A percentile compares a stretch with the other conserved stretches of the same genome.
Evolutionary conservation across 1,140 invertebrate species (phyloP).

Genomic region (Penaeus vannamei): DNA sequence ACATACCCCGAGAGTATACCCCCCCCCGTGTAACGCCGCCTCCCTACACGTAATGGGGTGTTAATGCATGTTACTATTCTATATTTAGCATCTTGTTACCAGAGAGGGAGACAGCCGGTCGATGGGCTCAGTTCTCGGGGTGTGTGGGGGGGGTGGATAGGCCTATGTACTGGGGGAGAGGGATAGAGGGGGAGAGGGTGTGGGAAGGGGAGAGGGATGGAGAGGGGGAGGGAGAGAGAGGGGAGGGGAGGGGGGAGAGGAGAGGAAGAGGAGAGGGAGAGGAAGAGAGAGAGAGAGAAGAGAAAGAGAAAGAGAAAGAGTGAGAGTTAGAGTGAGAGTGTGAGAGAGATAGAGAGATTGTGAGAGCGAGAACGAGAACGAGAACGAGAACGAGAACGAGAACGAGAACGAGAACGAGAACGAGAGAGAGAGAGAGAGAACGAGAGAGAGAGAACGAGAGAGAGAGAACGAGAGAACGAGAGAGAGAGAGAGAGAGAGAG

Average conservation of each 20-base stretch:
- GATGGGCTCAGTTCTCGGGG: no score
- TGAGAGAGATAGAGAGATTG: not conserved
- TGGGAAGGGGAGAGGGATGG: not conserved
- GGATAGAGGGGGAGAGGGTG: not conserved
- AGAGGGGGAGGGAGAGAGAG: not conserved
- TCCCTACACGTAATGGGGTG: no score
- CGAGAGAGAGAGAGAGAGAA: not conserved
- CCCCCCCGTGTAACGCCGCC: no score
- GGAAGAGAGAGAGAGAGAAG: no score
- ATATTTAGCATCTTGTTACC: no score
- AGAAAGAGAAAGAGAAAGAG: not conserved
- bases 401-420: not conserved
- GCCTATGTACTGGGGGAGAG: no score
- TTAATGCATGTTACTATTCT: no score
- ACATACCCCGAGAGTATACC: no score
- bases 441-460: not conserved
- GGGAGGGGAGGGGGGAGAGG: not conserved
- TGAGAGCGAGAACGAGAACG: not conserved
- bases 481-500: not conserved
- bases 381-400: not conserved
- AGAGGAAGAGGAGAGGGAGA: not conserved
- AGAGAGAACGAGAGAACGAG: not conserved
- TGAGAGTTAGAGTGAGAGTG: not conserved
- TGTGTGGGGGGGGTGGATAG: not conserved
- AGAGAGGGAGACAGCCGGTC: no score